Evolutionary conservation across 1,140 invertebrate genomes (phyloP).

Genomic region (Eufriesea mexicana): DNA sequence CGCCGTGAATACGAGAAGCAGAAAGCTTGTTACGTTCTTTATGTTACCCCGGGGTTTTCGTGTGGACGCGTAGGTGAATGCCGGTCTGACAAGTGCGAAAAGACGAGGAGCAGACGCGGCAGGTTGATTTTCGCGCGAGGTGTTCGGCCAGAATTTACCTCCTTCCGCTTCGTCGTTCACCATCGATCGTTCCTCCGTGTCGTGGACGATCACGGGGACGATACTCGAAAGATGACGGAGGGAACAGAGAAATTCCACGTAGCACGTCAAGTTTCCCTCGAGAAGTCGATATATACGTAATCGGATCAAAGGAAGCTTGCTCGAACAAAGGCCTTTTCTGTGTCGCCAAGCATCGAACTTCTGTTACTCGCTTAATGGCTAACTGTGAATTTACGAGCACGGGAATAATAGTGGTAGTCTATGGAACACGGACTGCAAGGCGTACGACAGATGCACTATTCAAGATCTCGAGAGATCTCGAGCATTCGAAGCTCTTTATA

Average conservation of each 20-base stretch:
- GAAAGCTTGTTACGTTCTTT: slow-evolving; percentile 42
- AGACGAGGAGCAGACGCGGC: not conserved
- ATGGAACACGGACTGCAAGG: not conserved
- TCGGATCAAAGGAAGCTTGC: not conserved
- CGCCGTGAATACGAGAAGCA: slow-evolving; percentile 24
- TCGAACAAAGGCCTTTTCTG: slow-evolving; percentile 12
- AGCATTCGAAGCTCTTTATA: slow-evolving; percentile 28
- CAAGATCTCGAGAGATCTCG: slow-evolving; percentile 34
- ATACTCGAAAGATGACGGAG: not conserved
- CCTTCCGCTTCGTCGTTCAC: not conserved
- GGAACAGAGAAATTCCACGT: not conserved
- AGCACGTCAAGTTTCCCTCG: not conserved
- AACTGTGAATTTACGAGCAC: slow-evolving; percentile 39
- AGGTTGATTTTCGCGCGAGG: slow-evolving; percentile 15
- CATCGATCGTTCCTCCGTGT: not conserved
- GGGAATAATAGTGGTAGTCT: slow-evolving; percentile 18
- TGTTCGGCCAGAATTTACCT: not conserved
- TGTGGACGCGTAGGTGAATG: not conserved
- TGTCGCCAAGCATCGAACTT: slow-evolving; percentile 24
- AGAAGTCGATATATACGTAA: slow-evolving; percentile 17
- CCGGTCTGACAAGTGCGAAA: not conserved
- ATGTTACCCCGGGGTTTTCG: not conserved
- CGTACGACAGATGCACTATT: slow-evolving; percentile 44
- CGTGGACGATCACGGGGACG: too few species aligned
- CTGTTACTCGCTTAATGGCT: slow-evolving; percentile 42